Base-by-base conservation (phyloP, 2,888 invertebrate species). In the Dryobotodes eremita region DNA sequence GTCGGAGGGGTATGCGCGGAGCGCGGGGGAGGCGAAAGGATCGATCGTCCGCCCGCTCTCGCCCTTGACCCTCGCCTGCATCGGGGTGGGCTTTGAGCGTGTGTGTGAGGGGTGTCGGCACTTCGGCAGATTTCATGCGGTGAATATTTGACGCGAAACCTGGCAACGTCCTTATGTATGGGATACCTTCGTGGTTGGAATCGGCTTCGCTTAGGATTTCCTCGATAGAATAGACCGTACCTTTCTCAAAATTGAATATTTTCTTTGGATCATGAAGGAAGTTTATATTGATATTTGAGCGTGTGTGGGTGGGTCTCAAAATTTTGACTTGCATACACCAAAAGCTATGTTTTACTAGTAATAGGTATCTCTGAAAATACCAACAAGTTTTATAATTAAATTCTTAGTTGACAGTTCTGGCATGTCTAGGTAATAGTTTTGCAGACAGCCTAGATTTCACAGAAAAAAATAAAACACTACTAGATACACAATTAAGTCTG, bases 31-130 rank as follows among this genome's bases (percentile, higher is more conserved):
- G 79, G 74, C 20, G 42, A 57, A 65, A 80, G 88, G 83, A 92
- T 92, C 92, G 93, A 93, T 92, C 91, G 89, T 80, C 71, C 85
- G 87, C 89, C 90, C 89, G 88, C 88, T 76, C 72, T 71, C 94
- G 95, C 95, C 95, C 95, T 95, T 95, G 95, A 95, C 95, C 95
- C 93, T 94, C 93, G 88, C 87, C 87, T 88, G 85, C 89, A 82
- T 80, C 82, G 83, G 88, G 88, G 80, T 75, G 85, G 89, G 80
- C 89, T 64, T 53, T 36, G 59, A 72, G 71, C 84, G 86, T 85
- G 77, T 69, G 87, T 53, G 83, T 75, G 82, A 69, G 80, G 82
- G 86, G 80, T 78, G 83, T 82, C 79, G 79, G 80, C 73, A 75
- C 61, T 75, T 75, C 66, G 55, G 76, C 66, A 71, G 69, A 85